Base-by-base conservation (phyloP, 30 jellyfish, hydroid and myxozoan species). In the Mastigias papua region DNA sequence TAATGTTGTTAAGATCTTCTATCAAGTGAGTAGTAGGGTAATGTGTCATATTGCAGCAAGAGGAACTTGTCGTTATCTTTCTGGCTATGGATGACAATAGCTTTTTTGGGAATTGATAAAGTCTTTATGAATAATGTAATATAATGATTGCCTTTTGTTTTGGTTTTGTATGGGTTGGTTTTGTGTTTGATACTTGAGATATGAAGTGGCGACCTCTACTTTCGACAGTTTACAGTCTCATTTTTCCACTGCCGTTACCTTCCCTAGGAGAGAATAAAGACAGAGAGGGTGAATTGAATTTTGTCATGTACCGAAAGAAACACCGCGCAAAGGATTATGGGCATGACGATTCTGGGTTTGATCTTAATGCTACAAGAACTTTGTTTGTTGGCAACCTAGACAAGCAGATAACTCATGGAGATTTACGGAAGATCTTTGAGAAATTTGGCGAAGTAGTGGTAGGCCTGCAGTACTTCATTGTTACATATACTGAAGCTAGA, bases 311-410 rank as follows among this genome's bases (percentile, higher is more conserved):
- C 35, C 68, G 94, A 30, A 82, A 77, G 74, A 85, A 74, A 57
- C 86, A 85, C 29, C 80, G 92, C 66, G 34, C 91, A 29, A 88
- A 80, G 49, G 91, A 88, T 42, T 65, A 49, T 48, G 91, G 89
- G 23, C 74, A 69, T 11, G 98, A 91, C 8, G 99, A 95, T 20
- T 89, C 85, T 26, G 95, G 92, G 25, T 96, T 75, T 73, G 99
- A 96, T 73, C 97, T 96, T 22, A 92, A 86, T 86, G 99, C 99
- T 21, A 96, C 99, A 0, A 86, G 99, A 34, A 96, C 99, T 16
- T 90, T 96, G 91, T 96, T 96, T 80, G 98, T 96, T 82, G 99
- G 99, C 25, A 92, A 96, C 54, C 84, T 96, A n/a, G 99, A 96
- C 28, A 93, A 96, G 81, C 84, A 79, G 50, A 70, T 96, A 87